phyloP scores from a whole-genome alignment of 2,888 invertebrate species.

The Caenorhabditis sp. region DNA sequence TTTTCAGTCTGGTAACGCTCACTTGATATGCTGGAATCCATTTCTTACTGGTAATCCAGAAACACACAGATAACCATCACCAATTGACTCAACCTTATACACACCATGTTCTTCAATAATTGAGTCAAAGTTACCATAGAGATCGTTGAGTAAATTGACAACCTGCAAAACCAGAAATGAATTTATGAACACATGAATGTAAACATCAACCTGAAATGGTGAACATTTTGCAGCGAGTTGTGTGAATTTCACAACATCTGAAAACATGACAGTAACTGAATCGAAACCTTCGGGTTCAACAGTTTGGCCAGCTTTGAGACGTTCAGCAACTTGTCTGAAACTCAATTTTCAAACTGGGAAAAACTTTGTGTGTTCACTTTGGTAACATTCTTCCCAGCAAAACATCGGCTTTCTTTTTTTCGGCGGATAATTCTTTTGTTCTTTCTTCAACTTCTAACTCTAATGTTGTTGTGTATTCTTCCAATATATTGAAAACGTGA shows the following conservation, averaged over 20 bases:
- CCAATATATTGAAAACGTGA: slow-evolving; percentile 66
- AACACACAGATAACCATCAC: slow-evolving; percentile 67
- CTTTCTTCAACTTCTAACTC: slow-evolving; percentile 63
- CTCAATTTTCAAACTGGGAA: not conserved
- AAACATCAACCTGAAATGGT: slow-evolving; percentile 63
- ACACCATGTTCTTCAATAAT: slow-evolving; percentile 64
- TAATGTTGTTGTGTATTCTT: slow-evolving; percentile 62
- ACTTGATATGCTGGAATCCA: slow-evolving; percentile 52
- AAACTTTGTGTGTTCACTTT: no score
- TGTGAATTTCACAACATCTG: slow-evolving; percentile 68
- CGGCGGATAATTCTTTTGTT: slow-evolving; percentile 61
- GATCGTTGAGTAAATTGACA: slow-evolving; percentile 62
- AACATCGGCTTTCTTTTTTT: slow-evolving; percentile 65
- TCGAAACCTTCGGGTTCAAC: slow-evolving; percentile 68
- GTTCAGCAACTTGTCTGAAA: slow-evolving; percentile 66
- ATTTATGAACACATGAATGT: no score
- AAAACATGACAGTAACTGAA: slow-evolving; percentile 66
- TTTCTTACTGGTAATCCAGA: slow-evolving; percentile 66
- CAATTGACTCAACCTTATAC: slow-evolving; percentile 69
- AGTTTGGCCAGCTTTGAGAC: slow-evolving; percentile 63
- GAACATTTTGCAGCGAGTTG: slow-evolving; percentile 62
- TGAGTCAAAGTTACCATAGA: slow-evolving; percentile 63
- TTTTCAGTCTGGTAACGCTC: not conserved
- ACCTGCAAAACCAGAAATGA: no score
- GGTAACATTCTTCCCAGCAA: slow-evolving; percentile 64